Conservation (phyloP, 2,888 invertebrate genomes). For the Platypus cylindrus region DNA sequence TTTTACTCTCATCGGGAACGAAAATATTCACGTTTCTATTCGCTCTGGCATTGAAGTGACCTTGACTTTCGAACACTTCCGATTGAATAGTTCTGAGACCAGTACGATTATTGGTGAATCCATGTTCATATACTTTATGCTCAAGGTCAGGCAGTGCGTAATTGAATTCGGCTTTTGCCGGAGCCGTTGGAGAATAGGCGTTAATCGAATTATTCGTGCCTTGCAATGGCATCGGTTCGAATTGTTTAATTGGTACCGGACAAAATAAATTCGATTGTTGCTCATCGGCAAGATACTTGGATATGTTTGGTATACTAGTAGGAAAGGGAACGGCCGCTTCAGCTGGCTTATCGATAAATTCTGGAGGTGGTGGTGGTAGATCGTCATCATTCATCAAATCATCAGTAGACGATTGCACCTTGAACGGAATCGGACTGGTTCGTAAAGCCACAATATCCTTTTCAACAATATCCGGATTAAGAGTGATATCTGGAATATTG, state of each 20-base stretch:
- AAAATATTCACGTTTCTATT: constrained; percentile 28
- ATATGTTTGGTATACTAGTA: constrained; percentile 26
- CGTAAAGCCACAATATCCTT: constrained; percentile 25
- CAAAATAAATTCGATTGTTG: constrained; percentile 21
- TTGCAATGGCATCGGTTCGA: constrained; percentile 21
- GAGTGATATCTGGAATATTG: constrained; percentile 25
- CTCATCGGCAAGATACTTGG: constrained; percentile 21
- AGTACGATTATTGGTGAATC: constrained; percentile 18
- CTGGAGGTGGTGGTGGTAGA: constrained; percentile 4
- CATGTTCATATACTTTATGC: constrained; percentile 23
- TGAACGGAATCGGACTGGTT: constrained; percentile 24
- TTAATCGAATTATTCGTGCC: constrained; percentile 22
- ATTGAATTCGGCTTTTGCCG: constrained; percentile 26
- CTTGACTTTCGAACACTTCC: constrained; percentile 32
- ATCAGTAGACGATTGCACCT: constrained; percentile 10
- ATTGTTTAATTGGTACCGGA: constrained; percentile 17
- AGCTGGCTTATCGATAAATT: constrained; percentile 4
- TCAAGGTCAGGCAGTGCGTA: constrained; percentile 25
- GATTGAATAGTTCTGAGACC: constrained; percentile 27
- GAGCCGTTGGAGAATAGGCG: constrained; percentile 12
- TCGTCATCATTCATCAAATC: constrained; percentile 3
- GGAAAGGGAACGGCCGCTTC: constrained; percentile 21
- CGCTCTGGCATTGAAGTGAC: constrained; percentile 31
- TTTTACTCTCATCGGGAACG: constrained; percentile 22
- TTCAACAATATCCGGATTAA: constrained; percentile 28